Conservation (phyloP, 2,888 invertebrate genomes). For the Scaptomyza tumidula region DNA sequence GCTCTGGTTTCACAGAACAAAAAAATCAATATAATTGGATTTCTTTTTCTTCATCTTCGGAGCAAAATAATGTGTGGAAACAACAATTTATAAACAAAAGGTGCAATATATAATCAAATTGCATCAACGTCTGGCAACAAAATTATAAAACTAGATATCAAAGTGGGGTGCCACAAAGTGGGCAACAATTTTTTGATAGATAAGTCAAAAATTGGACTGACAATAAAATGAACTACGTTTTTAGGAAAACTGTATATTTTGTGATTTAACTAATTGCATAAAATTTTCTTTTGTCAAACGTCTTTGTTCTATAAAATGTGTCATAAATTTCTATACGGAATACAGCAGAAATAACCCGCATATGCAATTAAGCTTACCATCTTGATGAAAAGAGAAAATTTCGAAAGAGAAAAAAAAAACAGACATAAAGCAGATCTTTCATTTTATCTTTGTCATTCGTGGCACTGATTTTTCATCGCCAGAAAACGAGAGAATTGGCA, state of each 20-base stretch:
- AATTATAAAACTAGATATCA: slow-evolving; percentile 19
- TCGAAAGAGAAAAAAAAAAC: not conserved
- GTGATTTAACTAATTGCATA: not conserved
- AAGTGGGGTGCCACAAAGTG: slow-evolving; percentile 34
- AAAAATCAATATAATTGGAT: slow-evolving; percentile 62
- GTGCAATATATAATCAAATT: slow-evolving; percentile 42
- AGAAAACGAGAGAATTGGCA: slow-evolving; percentile 69
- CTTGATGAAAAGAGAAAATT: slow-evolving; percentile 25
- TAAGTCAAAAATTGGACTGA: not conserved
- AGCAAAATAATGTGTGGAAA: slow-evolving; percentile 23
- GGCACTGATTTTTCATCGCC: slow-evolving; percentile 52
- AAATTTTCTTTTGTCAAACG: slow-evolving; percentile 5
- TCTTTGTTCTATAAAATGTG: not conserved
- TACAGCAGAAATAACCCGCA: slow-evolving; percentile 29
- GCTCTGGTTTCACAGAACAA: slow-evolving; percentile 32
- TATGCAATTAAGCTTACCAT: slow-evolving; percentile 44
- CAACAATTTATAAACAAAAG: slow-evolving; percentile 10
- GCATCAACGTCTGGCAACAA: slow-evolving; percentile 28
- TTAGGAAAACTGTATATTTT: not conserved
- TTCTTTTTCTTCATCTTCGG: slow-evolving; percentile 19
- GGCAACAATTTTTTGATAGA: slow-evolving; percentile 38
- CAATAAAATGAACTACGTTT: not conserved
- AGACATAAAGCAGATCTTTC: slow-evolving; percentile 25
- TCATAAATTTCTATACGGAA: slow-evolving; percentile 5
- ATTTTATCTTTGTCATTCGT: slow-evolving; percentile 66